A percentile compares a stretch with the other conserved stretches of the same genome.
Evolutionary conservation across 2,113 vertebrate genomes (phyloP).

Genomic region (Ophiodon elongatus): DNA sequence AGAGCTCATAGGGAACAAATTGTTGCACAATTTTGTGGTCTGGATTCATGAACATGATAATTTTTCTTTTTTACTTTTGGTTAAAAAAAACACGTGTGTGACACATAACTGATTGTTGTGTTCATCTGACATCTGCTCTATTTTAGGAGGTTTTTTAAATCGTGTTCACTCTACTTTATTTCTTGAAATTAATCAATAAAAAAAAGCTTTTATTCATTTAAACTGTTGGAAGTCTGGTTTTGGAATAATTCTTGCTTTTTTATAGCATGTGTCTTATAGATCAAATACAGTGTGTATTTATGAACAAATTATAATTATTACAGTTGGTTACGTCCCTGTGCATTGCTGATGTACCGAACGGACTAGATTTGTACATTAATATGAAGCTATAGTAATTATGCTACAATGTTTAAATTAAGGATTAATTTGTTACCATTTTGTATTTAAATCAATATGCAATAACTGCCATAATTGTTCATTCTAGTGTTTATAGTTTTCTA

Average conservation of each 20-base stretch:
- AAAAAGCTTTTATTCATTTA: neutral
- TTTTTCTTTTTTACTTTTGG: neutral
- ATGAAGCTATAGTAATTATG: neutral
- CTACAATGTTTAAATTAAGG: neutral
- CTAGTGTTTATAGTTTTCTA: neutral
- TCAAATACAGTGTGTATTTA: neutral
- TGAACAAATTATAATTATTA: neutral
- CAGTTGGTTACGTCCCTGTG: neutral
- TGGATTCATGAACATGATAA: neutral
- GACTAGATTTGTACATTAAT: neutral
- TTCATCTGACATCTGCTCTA: neutral
- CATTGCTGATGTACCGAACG: neutral
- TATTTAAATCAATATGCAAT: neutral
- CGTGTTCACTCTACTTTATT: neutral
- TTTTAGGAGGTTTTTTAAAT: neutral
- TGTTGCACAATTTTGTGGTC: neutral
- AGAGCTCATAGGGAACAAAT: neutral
- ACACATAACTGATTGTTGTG: neutral
- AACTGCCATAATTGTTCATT: neutral
- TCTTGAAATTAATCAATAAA: neutral
- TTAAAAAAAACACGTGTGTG: neutral
- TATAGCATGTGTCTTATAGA: neutral
- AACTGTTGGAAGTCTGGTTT: neutral
- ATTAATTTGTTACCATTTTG: neutral
- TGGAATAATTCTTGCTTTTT: neutral